phyloP scores from a whole-genome alignment of 2,113 vertebrate species.

The Arvicanthis niloticus region DNA sequence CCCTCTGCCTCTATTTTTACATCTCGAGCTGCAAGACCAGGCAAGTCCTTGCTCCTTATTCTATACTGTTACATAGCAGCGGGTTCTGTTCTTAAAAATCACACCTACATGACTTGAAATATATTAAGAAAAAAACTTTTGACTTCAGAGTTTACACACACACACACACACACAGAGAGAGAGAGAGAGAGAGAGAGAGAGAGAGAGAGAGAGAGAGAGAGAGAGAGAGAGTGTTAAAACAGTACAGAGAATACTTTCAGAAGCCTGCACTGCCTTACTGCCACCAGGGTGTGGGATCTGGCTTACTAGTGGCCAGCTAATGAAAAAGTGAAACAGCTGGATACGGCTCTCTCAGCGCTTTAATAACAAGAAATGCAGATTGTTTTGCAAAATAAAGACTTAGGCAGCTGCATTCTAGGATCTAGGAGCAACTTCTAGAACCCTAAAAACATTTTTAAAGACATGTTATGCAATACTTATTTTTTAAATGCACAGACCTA shows the following conservation, averaged over 20 bases:
- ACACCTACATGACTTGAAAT: background rate
- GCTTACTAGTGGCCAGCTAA: background rate
- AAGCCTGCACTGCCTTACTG: background rate
- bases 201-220: too few relatives aligned
- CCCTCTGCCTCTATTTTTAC: background rate
- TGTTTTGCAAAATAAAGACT: constrained; percentile 14
- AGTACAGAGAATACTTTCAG: background rate
- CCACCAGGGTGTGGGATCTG: background rate
- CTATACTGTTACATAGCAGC: background rate
- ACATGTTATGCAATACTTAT: background rate
- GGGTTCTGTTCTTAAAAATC: background rate
- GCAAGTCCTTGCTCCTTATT: background rate
- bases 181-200: too few relatives aligned
- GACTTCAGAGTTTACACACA: too few relatives aligned
- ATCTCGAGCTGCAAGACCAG: background rate
- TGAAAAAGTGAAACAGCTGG: background rate
- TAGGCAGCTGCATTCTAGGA: constrained; percentile 35
- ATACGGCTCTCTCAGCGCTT: constrained; percentile 11
- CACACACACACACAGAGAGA: background rate
- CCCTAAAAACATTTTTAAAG: background rate
- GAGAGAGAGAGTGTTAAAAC: too few relatives aligned
- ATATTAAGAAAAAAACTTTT: background rate
- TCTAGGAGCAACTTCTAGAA: constrained; percentile 27
- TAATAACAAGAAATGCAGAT: constrained; percentile 1
- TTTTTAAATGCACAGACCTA: background rate